Evolutionary conservation across 2,888 invertebrate genomes (phyloP), one percentile per base, ranked within the genome.

Genomic region (Omphaloscelis lunosa): DNA sequence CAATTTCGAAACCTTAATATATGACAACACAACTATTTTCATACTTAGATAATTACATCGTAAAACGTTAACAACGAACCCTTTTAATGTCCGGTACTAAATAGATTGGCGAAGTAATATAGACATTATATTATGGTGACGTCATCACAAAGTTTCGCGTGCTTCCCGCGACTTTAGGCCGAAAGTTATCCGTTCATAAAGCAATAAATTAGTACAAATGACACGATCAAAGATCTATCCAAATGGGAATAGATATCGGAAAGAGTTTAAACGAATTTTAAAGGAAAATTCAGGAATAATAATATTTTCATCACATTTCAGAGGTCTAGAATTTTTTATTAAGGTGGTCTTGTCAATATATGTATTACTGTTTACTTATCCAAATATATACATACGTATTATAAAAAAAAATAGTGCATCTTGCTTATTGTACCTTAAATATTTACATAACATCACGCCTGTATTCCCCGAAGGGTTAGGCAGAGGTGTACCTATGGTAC

Each of bases 191-290:
- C 6, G 61, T 67, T 67, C 48, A 41, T 71, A 75, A 83, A 75
- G 58, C 67, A 67, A 79, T 77, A 79, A 83, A 86, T 86, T 59
- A 86, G 58, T 56, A 68, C 12, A 58, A 73, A 53, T 23, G 67
- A 67, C 59, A 20, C 29, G 48, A 76, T 61, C 58, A 65, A 63
- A 75, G 23, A 67, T 53, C 29, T 23, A 15, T 69, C 5, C 15
- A n/a, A 71, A 76, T 45, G 1, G 7, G 17, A 59, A 20, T 59
- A 41, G 2, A 23, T 53, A 61, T 34, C 0, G 15, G 9, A 39
- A 53, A 56, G 15, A 23, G 8, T 23, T 7, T 12, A 72, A 65
- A 20, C 0, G 0, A 12, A 0, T 29, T 23, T 23, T 23, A 9
- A 51, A 41, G 48, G 17, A 48, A 48, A 17, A 15, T 45, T 11